A percentile compares a stretch with the other conserved stretches of the same genome.
Conservation (phyloP, 2,797 vertebrate species). For the Aphelocoma californica region DNA sequence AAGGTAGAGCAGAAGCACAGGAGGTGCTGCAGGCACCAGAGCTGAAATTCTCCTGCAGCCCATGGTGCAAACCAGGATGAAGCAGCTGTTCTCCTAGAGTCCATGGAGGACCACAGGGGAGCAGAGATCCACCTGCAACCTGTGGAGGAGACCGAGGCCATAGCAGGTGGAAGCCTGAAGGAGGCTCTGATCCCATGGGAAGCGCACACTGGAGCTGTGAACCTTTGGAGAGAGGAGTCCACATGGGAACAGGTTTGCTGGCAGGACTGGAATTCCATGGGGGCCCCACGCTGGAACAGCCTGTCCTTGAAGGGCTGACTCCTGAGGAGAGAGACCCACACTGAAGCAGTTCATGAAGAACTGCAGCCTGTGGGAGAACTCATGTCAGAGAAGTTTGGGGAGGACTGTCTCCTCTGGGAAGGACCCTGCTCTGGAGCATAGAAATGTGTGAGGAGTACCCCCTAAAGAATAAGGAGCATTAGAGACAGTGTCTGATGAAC, state of each 20-base stretch:
- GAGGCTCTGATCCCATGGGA: not conserved
- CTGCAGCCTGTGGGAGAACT: not conserved
- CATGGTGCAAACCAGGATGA: too few species aligned
- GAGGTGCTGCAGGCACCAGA: not conserved
- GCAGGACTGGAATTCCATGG: not conserved
- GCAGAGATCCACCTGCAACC: not conserved
- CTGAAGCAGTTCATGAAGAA: not conserved
- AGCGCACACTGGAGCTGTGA: not conserved
- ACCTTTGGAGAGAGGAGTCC: not conserved
- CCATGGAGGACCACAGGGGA: rapidly evolving
- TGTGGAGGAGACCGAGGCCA: not conserved
- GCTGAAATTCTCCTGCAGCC: not conserved
- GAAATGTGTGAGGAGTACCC: not conserved
- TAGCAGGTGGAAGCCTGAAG: not conserved
- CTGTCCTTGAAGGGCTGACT: not conserved
- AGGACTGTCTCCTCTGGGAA: too few species aligned
- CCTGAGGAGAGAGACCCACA: not conserved
- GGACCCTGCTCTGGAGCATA: not conserved
- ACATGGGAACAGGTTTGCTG: not conserved
- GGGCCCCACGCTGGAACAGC: not conserved
- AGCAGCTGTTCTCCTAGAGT: not conserved
- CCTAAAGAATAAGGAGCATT: not conserved
- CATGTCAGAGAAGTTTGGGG: not conserved
- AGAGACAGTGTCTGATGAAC: not conserved
- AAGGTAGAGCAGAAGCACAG: too few species aligned